Percentiles rank a stretch among this genome's conserved stretches.
Conservation (phyloP, 2,113 vertebrate genomes). For the Mormyrus iriodes region DNA sequence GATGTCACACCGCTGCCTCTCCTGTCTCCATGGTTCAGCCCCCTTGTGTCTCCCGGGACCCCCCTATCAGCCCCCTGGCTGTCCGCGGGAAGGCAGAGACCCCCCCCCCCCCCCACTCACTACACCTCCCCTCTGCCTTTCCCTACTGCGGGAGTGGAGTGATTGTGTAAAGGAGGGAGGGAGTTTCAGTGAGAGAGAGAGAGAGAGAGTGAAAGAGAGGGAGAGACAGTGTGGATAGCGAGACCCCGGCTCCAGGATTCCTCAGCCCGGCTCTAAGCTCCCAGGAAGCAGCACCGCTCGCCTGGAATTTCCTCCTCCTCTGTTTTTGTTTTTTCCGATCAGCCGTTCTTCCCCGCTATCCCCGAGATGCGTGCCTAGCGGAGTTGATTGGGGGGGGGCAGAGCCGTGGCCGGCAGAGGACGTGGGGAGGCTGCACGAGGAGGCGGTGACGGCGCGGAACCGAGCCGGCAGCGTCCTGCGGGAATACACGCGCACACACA, state of each 20-base stretch:
- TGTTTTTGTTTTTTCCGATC: neutral
- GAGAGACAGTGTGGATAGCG: constrained; percentile 48
- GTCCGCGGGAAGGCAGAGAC: neutral
- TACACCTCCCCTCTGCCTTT: neutral
- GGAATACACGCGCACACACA: constrained; percentile 18
- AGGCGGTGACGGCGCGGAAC: neutral
- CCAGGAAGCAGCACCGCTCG: constrained; percentile 34
- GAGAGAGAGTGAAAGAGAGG: constrained; percentile 37
- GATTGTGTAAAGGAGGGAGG: constrained; percentile 18
- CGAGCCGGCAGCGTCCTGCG: neutral
- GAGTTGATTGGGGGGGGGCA: neutral
- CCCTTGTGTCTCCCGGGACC: neutral
- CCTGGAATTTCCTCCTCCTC: neutral
- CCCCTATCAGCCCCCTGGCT: neutral
- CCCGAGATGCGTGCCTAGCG: neutral
- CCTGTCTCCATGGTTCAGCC: neutral
- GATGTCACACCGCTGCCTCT: constrained; percentile 28
- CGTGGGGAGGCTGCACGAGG: neutral
- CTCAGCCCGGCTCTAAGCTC: constrained; percentile 44
- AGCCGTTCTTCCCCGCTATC: neutral
- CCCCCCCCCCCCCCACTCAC: neutral
- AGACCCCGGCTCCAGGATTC: constrained; percentile 53
- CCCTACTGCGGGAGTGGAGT: constrained; percentile 11
- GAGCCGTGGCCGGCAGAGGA: neutral
- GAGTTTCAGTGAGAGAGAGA: neutral